phyloP scores from a whole-genome alignment of 2,113 vertebrate species.

The Gila orcuttii region DNA sequence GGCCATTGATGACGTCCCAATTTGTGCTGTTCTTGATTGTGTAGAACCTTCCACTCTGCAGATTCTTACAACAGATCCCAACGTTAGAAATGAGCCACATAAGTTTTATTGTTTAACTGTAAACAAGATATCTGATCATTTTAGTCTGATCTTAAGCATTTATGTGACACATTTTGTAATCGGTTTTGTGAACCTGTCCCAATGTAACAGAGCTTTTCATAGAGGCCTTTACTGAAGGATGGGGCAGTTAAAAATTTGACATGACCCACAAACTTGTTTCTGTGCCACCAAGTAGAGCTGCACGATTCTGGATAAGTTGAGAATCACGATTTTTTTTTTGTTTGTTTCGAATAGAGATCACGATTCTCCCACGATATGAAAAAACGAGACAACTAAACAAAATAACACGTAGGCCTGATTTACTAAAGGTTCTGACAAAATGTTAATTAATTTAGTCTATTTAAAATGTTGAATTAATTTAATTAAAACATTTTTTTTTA shows the following conservation, averaged over 20 bases:
- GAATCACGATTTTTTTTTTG: too few species aligned
- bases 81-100: neutral
- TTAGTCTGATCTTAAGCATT: neutral
- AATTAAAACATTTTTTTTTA: too few species aligned
- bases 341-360: too few species aligned
- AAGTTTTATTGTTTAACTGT: neutral
- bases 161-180: neutral
- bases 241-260: neutral
- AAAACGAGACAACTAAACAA: too few species aligned
- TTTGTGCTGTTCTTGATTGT: neutral
- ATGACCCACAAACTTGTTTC: neutral
- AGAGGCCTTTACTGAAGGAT: neutral
- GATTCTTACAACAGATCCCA: neutral
- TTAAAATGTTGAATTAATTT: too few species aligned
- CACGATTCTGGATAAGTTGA: too few species aligned
- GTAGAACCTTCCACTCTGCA: neutral
- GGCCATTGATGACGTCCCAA: neutral
- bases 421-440: too few species aligned
- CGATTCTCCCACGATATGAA: too few species aligned
- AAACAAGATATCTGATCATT: neutral
- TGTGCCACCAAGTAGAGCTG: neutral
- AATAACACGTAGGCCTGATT: too few species aligned
- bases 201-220: neutral
- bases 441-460: too few species aligned
- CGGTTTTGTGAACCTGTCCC: neutral